Base-by-base conservation (phyloP, 2,797 vertebrate species). In the Centroberyx gerrardi region DNA sequence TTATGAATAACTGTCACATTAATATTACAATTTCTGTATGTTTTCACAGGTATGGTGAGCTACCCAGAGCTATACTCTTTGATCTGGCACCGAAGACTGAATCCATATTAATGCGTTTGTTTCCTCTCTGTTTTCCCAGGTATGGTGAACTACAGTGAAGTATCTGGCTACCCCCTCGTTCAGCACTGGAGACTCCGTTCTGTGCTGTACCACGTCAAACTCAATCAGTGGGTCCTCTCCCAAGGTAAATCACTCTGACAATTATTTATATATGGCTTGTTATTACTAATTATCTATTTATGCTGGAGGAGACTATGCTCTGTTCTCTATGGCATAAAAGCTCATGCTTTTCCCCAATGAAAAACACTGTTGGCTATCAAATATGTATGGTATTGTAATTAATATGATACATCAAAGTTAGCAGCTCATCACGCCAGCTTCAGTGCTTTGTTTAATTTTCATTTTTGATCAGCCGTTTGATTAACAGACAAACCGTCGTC, bases 131-230 rank as follows among this genome's bases (percentile, higher is more conserved):
- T 62, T 68, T 75, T 54, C 76, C n/a, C 90, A 99, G 98, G 98
- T 12, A 98, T 99, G 98, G 98, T 99, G 87, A 99, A 99, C 94
- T 99, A 98, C 96, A 99, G 98, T 0, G 98, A 99, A 88, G 97
- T 99, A 55, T 96, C 98, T 0, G 98, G 98, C 1, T 99, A 99
- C 72, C 98, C 98, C 0, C 92, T 99, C 0, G 88, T 99, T 66
- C 98, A 99, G 81, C 97, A 97, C 82, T 99, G 98, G 98, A 97
- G 95, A 75, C 96, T 99, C 3, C 96, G 96, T 36, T 99, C 98
- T 0, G 91, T 97, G 70, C 96, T 98, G 88, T 98, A 97, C 92
- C 98, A 99, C 0, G 96, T 98, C 91, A 97, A 96, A 68, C 97
- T 99, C 93, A 98, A 95, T 92, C 98, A 98, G 84, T 96, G 96